These are phyloP conservation scores for Chrysemys picta DNA, from an alignment of 2,113 vertebrate species.

Conservation along the genomic window DNA sequence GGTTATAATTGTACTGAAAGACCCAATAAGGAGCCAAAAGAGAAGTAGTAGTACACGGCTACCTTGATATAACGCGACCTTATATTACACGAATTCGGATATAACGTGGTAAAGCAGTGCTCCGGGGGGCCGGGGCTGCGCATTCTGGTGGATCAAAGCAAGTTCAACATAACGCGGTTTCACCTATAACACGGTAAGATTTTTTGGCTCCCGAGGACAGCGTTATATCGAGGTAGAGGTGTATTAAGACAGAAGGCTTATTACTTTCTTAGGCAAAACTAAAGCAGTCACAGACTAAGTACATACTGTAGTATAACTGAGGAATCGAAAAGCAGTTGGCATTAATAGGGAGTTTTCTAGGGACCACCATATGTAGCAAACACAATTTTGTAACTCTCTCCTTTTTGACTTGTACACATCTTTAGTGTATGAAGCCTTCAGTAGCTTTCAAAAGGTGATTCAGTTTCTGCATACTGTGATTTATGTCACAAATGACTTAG, in stretches of 20 bases:
- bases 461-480: neutral
- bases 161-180: no score
- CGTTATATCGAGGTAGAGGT: no score
- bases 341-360: neutral
- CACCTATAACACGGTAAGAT: no score
- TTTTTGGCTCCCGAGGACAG: no score
- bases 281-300: neutral
- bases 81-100: no score
- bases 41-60: neutral
- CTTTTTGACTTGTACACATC: neutral
- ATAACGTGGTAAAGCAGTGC: no score
- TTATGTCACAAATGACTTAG: rapidly evolving
- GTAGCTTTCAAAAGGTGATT: conserved; percentile 17
- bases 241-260: neutral
- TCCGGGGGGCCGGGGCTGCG: no score
- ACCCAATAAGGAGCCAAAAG: neutral
- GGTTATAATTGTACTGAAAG: neutral
- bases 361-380: neutral
- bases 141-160: no score
- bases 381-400: neutral
- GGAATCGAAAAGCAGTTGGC: neutral
- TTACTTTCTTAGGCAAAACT: neutral
- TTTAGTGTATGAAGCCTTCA: neutral
- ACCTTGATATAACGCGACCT: no score
- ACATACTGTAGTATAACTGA: neutral